These are phyloP conservation scores for Phaetusa simplex DNA, from an alignment of 2,113 vertebrate species.

Conservation along the genomic window DNA sequence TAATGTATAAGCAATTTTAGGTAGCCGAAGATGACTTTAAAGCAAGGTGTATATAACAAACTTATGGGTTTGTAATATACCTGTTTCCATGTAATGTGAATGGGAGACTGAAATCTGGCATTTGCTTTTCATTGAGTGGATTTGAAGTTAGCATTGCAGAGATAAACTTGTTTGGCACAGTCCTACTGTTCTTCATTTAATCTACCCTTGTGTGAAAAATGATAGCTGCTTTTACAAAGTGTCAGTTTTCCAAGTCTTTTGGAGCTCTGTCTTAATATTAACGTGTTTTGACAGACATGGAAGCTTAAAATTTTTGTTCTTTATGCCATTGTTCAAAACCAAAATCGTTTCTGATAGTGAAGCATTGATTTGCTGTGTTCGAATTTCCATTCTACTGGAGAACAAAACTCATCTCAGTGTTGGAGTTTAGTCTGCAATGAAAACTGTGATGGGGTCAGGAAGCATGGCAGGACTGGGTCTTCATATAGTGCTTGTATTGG, in stretches of 20 bases:
- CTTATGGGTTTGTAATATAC: neutral
- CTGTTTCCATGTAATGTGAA: neutral
- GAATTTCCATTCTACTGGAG: neutral
- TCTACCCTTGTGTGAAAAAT: neutral
- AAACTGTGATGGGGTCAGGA: neutral
- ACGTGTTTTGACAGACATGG: neutral
- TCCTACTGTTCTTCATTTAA: neutral
- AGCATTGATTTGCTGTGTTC: neutral
- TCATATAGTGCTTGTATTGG: neutral
- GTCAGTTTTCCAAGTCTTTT: neutral
- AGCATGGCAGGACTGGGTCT: neutral
- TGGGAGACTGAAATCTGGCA: neutral
- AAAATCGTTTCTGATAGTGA: neutral
- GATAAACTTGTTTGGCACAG: neutral
- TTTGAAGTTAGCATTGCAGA: neutral
- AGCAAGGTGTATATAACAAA: neutral
- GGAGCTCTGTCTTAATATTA: neutral
- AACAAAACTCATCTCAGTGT: neutral
- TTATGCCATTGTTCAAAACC: neutral
- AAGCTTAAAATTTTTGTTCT: neutral
- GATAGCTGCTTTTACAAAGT: neutral
- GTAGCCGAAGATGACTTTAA: neutral
- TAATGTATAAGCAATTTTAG: neutral
- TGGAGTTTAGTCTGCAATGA: neutral
- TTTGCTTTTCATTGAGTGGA: neutral